Evolutionary conservation across 1,140 invertebrate genomes (phyloP).

Genomic region (Sinonovacula constricta): DNA sequence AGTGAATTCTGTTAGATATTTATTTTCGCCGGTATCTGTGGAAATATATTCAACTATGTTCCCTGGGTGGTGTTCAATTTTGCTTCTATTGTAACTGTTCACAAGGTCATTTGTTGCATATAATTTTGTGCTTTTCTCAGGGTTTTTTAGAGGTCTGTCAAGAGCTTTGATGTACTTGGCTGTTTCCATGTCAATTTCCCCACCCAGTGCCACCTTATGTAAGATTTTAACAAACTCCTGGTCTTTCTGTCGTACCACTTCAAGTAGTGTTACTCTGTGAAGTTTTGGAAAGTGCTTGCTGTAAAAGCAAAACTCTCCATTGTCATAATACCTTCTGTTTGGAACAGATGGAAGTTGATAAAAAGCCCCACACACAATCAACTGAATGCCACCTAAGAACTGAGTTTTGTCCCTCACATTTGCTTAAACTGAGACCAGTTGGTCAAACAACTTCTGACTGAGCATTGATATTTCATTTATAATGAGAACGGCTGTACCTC

Average conservation of each 20-base stretch:
- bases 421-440: too few relatives aligned
- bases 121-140: neutral
- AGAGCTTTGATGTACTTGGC: neutral
- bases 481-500: too few relatives aligned
- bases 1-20: neutral
- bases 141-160: neutral
- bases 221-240: neutral
- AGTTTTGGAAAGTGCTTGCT: too few relatives aligned
- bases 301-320: too few relatives aligned
- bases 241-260: neutral
- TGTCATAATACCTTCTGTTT: too few relatives aligned
- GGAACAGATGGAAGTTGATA: too few relatives aligned
- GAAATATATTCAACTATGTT: neutral
- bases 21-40: constrained; percentile 8
- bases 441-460: too few relatives aligned
- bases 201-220: neutral
- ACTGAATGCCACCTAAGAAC: too few relatives aligned
- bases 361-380: too few relatives aligned
- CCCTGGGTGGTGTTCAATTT: neutral
- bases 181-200: neutral
- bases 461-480: too few relatives aligned
- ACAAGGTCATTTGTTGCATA: constrained; percentile 15
- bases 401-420: too few relatives aligned
- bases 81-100: neutral
- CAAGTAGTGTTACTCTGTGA: too few relatives aligned